A percentile compares a stretch with the other conserved stretches of the same genome.
Evolutionary conservation across 2,113 vertebrate genomes (phyloP).

Genomic region (Percina caprodes): DNA sequence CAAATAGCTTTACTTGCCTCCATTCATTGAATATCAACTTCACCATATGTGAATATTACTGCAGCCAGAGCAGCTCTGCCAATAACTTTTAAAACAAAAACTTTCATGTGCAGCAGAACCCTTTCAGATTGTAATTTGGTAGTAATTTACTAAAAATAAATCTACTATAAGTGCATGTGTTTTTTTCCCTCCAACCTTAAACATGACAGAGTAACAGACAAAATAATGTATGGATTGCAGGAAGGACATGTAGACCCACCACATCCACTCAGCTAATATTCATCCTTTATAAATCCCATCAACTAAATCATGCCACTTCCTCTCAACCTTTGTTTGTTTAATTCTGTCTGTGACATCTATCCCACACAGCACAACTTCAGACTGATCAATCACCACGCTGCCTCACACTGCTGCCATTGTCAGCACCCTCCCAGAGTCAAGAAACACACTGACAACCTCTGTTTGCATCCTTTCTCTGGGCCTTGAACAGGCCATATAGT

Average conservation of each 20-base stretch:
- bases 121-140: neutral
- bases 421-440: conserved; percentile 57
- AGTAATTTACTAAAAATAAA: conserved; percentile 6
- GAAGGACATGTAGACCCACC: conserved; percentile 42
- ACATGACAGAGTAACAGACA: conserved; percentile 35
- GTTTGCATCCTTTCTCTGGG: conserved; percentile 69
- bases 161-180: neutral
- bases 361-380: conserved; percentile 65
- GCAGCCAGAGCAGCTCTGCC: neutral
- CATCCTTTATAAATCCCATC: conserved; percentile 55
- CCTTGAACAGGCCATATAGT: conserved; percentile 65
- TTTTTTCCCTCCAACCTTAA: conserved; percentile 4
- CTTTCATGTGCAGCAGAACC: neutral
- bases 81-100: neutral
- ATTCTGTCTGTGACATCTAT: conserved; percentile 54
- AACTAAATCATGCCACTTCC: conserved; percentile 68
- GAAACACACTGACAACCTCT: conserved; percentile 67
- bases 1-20: neutral
- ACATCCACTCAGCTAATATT: conserved; percentile 32
- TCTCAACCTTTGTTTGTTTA: conserved; percentile 66
- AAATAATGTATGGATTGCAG: conserved; percentile 51
- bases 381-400: conserved; percentile 76
- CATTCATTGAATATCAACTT: neutral
- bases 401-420: conserved; percentile 80
- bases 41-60: neutral